Evolutionary conservation across 1,140 invertebrate species (phyloP).

Genomic region (honey bee (Apis mellifera)): DNA sequence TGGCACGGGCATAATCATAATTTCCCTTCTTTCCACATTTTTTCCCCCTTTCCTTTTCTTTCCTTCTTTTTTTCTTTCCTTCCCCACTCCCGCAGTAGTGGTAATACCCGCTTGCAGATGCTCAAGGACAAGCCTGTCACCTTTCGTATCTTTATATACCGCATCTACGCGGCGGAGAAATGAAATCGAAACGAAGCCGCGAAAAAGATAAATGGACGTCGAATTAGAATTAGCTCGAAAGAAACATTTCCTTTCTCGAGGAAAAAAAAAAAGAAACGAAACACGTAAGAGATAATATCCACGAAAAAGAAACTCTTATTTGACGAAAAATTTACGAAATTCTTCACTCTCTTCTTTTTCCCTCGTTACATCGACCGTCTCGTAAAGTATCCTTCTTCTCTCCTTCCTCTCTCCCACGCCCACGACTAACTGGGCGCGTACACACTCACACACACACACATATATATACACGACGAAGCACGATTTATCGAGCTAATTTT

Average conservation of each 20-base stretch:
- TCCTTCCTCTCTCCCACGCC: conserved; percentile 29
- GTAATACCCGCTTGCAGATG: conserved; percentile 46
- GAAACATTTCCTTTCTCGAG: too few relatives aligned
- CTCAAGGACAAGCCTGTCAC: conserved; percentile 68
- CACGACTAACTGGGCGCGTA: neutral
- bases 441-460: too few relatives aligned
- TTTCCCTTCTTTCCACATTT: conserved; percentile 61
- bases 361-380: neutral
- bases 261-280: too few relatives aligned
- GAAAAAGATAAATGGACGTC: too few relatives aligned
- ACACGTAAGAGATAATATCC: too few relatives aligned
- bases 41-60: conserved; percentile 31
- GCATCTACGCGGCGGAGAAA: neutral
- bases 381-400: neutral
- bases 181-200: neutral
- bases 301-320: neutral
- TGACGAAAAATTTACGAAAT: neutral
- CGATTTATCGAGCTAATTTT: conserved; percentile 75
- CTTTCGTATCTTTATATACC: conserved; percentile 39
- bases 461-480: neutral
- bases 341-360: conserved; percentile 10
- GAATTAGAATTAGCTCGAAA: too few relatives aligned
- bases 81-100: conserved; percentile 31
- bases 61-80: conserved; percentile 37
- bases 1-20: conserved; percentile 64